Percentiles rank a stretch among this genome's conserved stretches.
Evolutionary conservation across 1,140 invertebrate genomes (phyloP).

Genomic region (Helicoverpa zea): DNA sequence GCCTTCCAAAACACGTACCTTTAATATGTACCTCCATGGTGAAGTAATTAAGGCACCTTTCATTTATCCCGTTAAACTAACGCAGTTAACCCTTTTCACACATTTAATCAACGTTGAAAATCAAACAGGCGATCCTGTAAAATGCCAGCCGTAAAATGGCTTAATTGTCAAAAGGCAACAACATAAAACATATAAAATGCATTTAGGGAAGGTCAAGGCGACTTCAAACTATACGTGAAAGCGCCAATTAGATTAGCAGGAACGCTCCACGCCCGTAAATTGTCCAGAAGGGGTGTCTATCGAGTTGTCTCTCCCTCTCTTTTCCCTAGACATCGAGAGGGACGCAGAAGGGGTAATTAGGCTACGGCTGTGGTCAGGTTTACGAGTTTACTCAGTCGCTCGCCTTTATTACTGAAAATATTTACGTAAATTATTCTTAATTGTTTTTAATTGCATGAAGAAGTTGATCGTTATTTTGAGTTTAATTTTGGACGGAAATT

Average conservation of each 20-base stretch:
- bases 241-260: constrained; percentile 82
- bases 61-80: neutral
- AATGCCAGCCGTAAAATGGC: constrained; percentile 8
- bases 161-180: constrained; percentile 57
- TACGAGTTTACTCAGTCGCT: constrained; percentile 59
- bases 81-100: neutral
- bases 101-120: neutral
- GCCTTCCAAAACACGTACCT: too few relatives aligned
- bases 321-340: constrained; percentile 61
- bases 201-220: constrained; percentile 83
- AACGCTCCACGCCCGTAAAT: constrained; percentile 73
- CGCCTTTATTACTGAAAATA: constrained; percentile 41
- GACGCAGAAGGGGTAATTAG: constrained; percentile 66
- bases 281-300: constrained; percentile 72
- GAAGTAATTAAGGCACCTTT: too few relatives aligned
- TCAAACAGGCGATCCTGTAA: constrained; percentile 8
- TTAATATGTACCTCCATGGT: too few relatives aligned
- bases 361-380: constrained; percentile 68
- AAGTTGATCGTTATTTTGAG: neutral
- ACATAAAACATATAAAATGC: constrained; percentile 80
- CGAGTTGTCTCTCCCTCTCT: constrained; percentile 65
- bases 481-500: too few relatives aligned
- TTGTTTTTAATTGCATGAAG: constrained; percentile 31
- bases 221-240: constrained; percentile 71
- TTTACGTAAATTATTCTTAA: constrained; percentile 47